Evolutionary conservation across 2,888 invertebrate genomes (phyloP).

Genomic region (Helicoverpa assulta): DNA sequence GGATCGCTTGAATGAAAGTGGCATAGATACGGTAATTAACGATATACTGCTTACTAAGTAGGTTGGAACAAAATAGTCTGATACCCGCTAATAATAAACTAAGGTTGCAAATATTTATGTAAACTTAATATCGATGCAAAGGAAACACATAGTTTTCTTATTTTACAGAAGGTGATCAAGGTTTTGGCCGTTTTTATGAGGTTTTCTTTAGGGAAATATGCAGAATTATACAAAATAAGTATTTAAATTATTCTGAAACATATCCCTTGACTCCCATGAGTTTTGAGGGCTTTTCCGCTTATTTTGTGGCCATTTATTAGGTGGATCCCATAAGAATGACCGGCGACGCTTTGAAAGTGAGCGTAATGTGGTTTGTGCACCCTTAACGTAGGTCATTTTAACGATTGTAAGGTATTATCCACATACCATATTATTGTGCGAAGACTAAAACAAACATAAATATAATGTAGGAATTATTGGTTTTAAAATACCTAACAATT

Average conservation of each 20-base stretch:
- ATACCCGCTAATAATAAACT: background rate
- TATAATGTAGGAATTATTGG: too few relatives aligned
- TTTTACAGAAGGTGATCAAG: too few relatives aligned
- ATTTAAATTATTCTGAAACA: too few relatives aligned
- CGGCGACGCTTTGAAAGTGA: conserved; percentile 47
- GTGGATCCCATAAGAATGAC: conserved; percentile 28
- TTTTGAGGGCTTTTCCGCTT: conserved; percentile 19
- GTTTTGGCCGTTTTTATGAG: too few relatives aligned
- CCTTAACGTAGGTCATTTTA: conserved; percentile 49
- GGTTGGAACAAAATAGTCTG: conserved; percentile 23
- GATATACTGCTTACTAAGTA: conserved; percentile 27
- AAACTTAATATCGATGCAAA: too few relatives aligned
- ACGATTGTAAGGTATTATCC: conserved; percentile 33
- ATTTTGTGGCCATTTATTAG: conserved; percentile 41
- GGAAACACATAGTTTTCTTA: too few relatives aligned
- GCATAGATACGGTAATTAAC: conserved; percentile 33
- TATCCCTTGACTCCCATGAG: too few relatives aligned
- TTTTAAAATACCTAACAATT: too few relatives aligned
- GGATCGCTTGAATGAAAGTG: conserved; percentile 34
- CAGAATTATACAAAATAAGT: too few relatives aligned
- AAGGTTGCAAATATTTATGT: too few relatives aligned
- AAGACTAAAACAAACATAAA: background rate
- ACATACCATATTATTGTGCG: conserved; percentile 29
- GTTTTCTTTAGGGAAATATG: too few relatives aligned
- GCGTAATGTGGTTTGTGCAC: conserved; percentile 53